Conservation (phyloP, 2,797 vertebrate genomes). For the Saxicola maurus region DNA sequence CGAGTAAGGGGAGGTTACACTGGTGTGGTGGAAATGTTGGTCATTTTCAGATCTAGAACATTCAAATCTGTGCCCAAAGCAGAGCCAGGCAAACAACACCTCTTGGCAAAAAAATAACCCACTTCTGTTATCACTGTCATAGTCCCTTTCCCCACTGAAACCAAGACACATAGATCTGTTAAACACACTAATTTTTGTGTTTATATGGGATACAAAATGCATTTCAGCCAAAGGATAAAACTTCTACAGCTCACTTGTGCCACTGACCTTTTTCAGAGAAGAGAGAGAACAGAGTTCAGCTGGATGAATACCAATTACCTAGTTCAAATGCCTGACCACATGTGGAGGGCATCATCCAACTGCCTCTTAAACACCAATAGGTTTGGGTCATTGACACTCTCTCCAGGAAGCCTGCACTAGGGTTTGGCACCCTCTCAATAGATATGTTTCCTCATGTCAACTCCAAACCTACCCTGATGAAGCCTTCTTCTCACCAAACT, state of each 20-base stretch:
- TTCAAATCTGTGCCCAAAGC: not conserved
- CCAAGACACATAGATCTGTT: not conserved
- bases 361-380: not conserved
- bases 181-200: not conserved
- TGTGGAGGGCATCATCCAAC: not conserved
- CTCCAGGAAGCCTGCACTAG: not conserved
- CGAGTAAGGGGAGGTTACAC: not conserved
- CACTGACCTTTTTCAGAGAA: not conserved
- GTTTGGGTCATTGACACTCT: not conserved
- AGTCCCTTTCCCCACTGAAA: not conserved
- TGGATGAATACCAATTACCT: not conserved
- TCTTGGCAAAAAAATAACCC: not conserved
- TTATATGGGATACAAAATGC: not conserved
- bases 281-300: not conserved
- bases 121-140: not conserved
- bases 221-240: not conserved
- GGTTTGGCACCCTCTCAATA: not conserved
- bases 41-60: not conserved
- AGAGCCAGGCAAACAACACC: not conserved
- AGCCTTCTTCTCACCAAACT: not conserved
- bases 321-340: not conserved
- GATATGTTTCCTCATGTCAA: not conserved
- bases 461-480: not conserved
- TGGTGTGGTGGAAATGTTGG: not conserved
- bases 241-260: not conserved